A percentile compares a stretch with the other conserved stretches of the same genome.
These are phyloP conservation scores for Patella ulyssiponensis DNA, from an alignment of 2,888 invertebrate species.

Conservation along the genomic window DNA sequence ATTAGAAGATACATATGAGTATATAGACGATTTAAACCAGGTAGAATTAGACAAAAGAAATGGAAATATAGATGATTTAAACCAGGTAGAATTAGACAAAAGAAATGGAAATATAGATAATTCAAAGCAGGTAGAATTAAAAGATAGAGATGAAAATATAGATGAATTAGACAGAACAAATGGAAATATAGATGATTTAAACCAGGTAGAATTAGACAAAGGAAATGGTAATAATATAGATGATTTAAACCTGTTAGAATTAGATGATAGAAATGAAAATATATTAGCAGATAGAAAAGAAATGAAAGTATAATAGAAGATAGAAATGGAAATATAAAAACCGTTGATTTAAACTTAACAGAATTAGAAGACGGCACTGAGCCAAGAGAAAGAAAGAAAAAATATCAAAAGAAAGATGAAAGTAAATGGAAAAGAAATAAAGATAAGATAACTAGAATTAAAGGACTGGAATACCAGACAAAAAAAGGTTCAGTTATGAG, in stretches of 20 bases:
- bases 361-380: not conserved
- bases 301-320: not conserved
- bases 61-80: not conserved
- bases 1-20: not conserved
- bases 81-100: not conserved
- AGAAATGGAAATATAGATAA: too few species aligned
- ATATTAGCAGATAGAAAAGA: not conserved
- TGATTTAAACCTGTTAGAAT: not conserved
- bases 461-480: not conserved
- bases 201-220: not conserved
- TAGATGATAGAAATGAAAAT: conserved; percentile 1
- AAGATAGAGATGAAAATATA: too few species aligned
- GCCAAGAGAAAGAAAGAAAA: not conserved
- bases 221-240: not conserved
- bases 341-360: too few species aligned
- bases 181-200: not conserved
- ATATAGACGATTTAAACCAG: not conserved
- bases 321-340: not conserved
- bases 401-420: not conserved
- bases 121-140: too few species aligned
- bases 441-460: not conserved
- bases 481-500: not conserved
- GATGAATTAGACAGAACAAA: too few species aligned
- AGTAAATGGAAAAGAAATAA: not conserved
- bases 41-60: not conserved